A percentile compares a stretch with the other conserved stretches of the same genome.
Evolutionary conservation across 2,888 invertebrate species (phyloP).

Genomic region (Caenorhabditis becei): DNA sequence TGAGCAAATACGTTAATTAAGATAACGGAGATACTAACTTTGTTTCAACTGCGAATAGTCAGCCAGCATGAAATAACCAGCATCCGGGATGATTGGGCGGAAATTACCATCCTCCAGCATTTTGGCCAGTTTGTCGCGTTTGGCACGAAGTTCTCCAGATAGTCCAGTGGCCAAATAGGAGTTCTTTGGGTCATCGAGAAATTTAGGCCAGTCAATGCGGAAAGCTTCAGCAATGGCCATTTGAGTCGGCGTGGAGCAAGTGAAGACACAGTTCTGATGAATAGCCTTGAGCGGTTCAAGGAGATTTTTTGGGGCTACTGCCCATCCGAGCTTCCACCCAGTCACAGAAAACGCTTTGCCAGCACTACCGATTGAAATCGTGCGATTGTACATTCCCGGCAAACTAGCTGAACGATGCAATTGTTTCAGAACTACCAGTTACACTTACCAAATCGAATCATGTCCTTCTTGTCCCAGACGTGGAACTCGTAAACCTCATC

Average conservation of each 20-base stretch:
- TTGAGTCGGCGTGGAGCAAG: constrained; percentile 84
- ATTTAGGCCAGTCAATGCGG: constrained; percentile 86
- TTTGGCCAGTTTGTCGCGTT: constrained; percentile 89
- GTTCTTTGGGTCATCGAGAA: constrained; percentile 58
- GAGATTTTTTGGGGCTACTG: constrained; percentile 90
- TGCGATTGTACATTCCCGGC: constrained; percentile 98
- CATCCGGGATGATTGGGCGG: constrained; percentile 91
- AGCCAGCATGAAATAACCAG: constrained; percentile 97
- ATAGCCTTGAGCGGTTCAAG: constrained; percentile 89
- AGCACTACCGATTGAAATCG: constrained; percentile 96
- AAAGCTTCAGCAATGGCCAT: constrained; percentile 94
- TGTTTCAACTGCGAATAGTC: constrained; percentile 87
- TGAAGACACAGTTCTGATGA: constrained; percentile 95
- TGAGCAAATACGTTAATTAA: neutral
- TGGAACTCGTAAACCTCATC: constrained; percentile 99
- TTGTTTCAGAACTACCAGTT: neutral
- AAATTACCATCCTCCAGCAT: constrained; percentile 84
- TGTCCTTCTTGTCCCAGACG: constrained; percentile 89
- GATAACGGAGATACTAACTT: constrained; percentile 52
- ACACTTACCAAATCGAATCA: constrained; percentile 89
- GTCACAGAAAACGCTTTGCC: constrained; percentile 98
- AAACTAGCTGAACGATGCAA: constrained; percentile 86
- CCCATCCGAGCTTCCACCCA: constrained; percentile 97
- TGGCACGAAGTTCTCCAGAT: constrained; percentile 87
- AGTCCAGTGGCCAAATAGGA: constrained; percentile 91